Percentiles rank a stretch among this genome's conserved stretches.
phyloP scores from a whole-genome alignment of 1,140 invertebrate genomes.

The Callitettix versicolor region DNA sequence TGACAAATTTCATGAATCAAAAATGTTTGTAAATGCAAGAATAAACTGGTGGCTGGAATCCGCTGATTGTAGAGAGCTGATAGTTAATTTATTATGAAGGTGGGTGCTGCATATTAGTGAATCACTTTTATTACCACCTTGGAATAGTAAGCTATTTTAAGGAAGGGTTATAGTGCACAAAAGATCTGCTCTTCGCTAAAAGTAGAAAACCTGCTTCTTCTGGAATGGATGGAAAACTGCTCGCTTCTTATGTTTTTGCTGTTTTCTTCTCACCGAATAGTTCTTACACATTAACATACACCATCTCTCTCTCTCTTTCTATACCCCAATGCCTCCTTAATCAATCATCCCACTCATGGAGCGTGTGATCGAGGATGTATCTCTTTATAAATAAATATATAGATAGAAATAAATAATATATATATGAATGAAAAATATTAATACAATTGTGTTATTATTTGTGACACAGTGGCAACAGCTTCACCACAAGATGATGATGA shows the following conservation, averaged over 20 bases:
- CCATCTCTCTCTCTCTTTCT: not conserved
- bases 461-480: conserved; percentile 29
- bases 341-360: conserved; percentile 9
- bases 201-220: conserved; percentile 13
- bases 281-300: too few species aligned
- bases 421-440: too few species aligned
- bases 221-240: conserved; percentile 13
- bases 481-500: conserved; percentile 40
- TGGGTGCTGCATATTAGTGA: not conserved
- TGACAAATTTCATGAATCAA: too few species aligned
- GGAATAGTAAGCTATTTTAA: not conserved
- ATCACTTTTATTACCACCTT: not conserved
- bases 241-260: conserved; percentile 19
- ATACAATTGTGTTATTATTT: not conserved
- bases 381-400: too few species aligned
- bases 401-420: too few species aligned
- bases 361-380: conserved; percentile 14
- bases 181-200: conserved; percentile 1
- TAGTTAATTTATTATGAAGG: not conserved
- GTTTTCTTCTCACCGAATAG: conserved; percentile 11
- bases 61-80: not conserved
- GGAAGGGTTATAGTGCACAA: not conserved
- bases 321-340: conserved; percentile 6
- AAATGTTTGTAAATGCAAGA: too few species aligned
- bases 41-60: too few species aligned